These are phyloP conservation scores for Eurosta solidaginis DNA, from an alignment of 1,140 invertebrate species.

Conservation along the genomic window DNA sequence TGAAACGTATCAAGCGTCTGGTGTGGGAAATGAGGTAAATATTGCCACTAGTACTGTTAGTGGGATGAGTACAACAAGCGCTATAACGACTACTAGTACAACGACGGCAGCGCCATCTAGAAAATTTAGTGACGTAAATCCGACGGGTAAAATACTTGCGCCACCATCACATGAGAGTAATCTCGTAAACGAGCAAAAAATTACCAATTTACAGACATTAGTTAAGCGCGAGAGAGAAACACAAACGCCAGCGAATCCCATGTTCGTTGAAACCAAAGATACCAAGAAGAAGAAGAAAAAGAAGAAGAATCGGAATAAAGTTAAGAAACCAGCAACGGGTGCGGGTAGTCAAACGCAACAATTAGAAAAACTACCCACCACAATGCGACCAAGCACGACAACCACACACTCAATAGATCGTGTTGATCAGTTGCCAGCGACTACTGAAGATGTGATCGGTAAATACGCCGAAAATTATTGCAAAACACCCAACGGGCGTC, in stretches of 20 bases:
- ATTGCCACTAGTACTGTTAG: background rate
- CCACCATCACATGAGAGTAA: constrained; percentile 55
- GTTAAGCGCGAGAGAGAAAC: constrained; percentile 54
- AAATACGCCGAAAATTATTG: constrained; percentile 64
- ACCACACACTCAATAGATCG: constrained; percentile 35
- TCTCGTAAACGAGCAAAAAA: constrained; percentile 65
- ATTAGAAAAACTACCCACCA: constrained; percentile 50
- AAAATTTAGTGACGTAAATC: background rate
- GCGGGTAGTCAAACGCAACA: constrained; percentile 34
- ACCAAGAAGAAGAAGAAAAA: constrained; percentile 56
- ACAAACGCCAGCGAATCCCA: constrained; percentile 41
- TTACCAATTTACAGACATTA: constrained; percentile 54
- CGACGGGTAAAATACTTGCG: background rate
- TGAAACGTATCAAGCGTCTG: constrained; percentile 56
- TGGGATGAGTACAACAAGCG: constrained; percentile 39
- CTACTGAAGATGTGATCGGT: constrained; percentile 45
- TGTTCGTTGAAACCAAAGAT: constrained; percentile 58
- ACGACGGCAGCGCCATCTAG: background rate
- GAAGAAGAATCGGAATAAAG: constrained; percentile 57
- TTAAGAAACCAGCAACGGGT: constrained; percentile 44
- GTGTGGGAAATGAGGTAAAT: background rate
- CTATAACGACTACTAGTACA: constrained; percentile 8
- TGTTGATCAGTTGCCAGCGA: constrained; percentile 43
- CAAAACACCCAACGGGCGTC: constrained; percentile 77
- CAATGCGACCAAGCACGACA: constrained; percentile 41